phyloP scores from a whole-genome alignment of 2,113 vertebrate genomes.

The Ceratotherium simum region DNA sequence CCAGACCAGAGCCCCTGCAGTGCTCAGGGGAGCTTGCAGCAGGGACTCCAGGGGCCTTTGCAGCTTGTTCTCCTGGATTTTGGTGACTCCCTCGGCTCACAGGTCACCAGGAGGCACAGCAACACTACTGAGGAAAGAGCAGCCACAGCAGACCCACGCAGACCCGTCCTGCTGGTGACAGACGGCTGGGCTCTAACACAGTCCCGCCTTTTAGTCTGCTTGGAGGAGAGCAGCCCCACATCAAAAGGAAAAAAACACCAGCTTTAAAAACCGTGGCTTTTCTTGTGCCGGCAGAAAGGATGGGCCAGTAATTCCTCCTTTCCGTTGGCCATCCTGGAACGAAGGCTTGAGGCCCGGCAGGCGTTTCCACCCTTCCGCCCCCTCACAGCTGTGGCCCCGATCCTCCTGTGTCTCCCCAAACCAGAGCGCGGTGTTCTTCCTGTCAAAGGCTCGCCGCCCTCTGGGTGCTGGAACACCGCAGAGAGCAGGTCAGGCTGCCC shows the following conservation, averaged over 20 bases:
- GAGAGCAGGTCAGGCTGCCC: not conserved
- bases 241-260: not conserved
- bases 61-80: not conserved
- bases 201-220: not conserved
- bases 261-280: not conserved
- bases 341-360: not conserved
- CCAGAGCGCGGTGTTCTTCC: not conserved
- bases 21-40: not conserved
- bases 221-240: not conserved
- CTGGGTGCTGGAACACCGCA: not conserved
- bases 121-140: not conserved
- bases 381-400: rapidly evolving
- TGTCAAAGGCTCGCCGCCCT: not conserved
- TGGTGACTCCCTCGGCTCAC: rapidly evolving
- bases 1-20: not conserved
- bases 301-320: not conserved
- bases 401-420: not conserved
- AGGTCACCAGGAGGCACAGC: not conserved
- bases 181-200: not conserved
- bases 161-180: not conserved
- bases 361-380: not conserved
- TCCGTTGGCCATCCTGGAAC: not conserved
- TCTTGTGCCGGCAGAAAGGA: not conserved
- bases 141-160: not conserved
- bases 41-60: not conserved